Evolutionary conservation across 2,797 vertebrate species (phyloP).

Genomic region (Protosalanx chinensis): DNA sequence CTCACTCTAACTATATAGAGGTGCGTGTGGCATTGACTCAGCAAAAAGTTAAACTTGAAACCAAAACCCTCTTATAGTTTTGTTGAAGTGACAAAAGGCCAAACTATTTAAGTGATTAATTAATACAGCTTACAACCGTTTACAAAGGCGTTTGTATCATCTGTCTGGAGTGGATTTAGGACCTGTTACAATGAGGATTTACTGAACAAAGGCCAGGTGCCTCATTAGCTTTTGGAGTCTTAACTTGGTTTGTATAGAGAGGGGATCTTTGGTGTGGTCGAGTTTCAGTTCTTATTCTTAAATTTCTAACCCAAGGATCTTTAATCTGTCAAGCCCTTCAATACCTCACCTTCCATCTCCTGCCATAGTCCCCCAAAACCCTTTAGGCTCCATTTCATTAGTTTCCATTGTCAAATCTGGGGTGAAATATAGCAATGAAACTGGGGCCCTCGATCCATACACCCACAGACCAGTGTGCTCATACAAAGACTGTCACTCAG

Average conservation of each 20-base stretch:
- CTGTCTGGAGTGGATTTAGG: slow-evolving; percentile 64
- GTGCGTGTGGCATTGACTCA: slow-evolving; percentile 44
- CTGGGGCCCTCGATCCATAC: slow-evolving; percentile 21
- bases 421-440: slow-evolving; percentile 59
- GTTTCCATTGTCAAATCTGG: slow-evolving; percentile 39
- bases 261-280: slow-evolving; percentile 59
- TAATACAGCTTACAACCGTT: slow-evolving; percentile 68
- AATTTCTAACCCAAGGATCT: slow-evolving; percentile 70
- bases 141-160: slow-evolving; percentile 66
- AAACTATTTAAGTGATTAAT: slow-evolving; percentile 62
- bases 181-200: slow-evolving; percentile 66
- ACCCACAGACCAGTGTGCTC: slow-evolving; percentile 11
- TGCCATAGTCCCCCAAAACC: slow-evolving; percentile 31
- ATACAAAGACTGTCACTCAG: slow-evolving; percentile 30
- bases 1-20: slow-evolving; percentile 16
- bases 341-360: slow-evolving; percentile 37
- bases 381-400: slow-evolving; percentile 45
- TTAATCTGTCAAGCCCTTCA: slow-evolving; percentile 53
- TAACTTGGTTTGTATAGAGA: slow-evolving; percentile 50
- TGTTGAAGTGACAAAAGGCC: slow-evolving; percentile 53
- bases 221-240: slow-evolving; percentile 68
- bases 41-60: slow-evolving; percentile 41
- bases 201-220: slow-evolving; percentile 70
- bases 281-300: slow-evolving; percentile 71
- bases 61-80: slow-evolving; percentile 44